A percentile compares a stretch with the other conserved stretches of the same genome.
Evolutionary conservation across 2,113 vertebrate species (phyloP).

Genomic region (Pelecanus crispus): DNA sequence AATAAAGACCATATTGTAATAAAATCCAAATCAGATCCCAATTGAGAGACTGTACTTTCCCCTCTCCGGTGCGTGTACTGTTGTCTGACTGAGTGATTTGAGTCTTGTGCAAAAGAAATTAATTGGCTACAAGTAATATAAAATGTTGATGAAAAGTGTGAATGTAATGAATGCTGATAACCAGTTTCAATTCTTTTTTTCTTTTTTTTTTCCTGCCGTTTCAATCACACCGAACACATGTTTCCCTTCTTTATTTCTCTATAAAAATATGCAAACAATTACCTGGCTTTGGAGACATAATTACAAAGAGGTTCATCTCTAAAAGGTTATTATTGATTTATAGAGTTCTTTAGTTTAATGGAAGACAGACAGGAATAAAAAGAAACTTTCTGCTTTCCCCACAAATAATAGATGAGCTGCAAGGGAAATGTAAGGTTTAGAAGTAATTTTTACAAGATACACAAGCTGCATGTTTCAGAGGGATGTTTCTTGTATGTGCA

Average conservation of each 20-base stretch:
- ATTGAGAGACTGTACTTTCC: slow-evolving; percentile 1
- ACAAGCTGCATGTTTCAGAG: not conserved
- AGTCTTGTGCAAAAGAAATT: slow-evolving; percentile 56
- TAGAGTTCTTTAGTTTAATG: slow-evolving; percentile 71
- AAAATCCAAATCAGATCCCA: slow-evolving; percentile 52
- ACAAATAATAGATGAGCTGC: slow-evolving; percentile 56
- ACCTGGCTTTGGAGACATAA: slow-evolving; percentile 70
- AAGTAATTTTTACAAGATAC: slow-evolving; percentile 53
- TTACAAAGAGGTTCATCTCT: slow-evolving; percentile 75
- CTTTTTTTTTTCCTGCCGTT: not conserved
- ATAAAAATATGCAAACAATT: slow-evolving; percentile 79
- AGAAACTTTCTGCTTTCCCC: slow-evolving; percentile 38
- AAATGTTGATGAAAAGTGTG: slow-evolving; percentile 45
- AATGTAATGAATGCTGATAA: slow-evolving; percentile 47
- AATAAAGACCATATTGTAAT: slow-evolving; percentile 61
- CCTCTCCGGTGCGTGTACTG: not conserved
- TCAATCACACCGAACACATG: slow-evolving; percentile 27
- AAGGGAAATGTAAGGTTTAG: slow-evolving; percentile 65
- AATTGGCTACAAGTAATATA: slow-evolving; percentile 43
- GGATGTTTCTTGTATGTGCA: not conserved
- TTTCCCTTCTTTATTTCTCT: slow-evolving; percentile 62
- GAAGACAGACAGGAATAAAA: slow-evolving; percentile 69
- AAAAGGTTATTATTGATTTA: slow-evolving; percentile 76
- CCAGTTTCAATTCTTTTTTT: not conserved
- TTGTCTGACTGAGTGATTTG: slow-evolving; percentile 35